phyloP scores from a whole-genome alignment of 2,888 invertebrate genomes.

The Tachina lurida region DNA sequence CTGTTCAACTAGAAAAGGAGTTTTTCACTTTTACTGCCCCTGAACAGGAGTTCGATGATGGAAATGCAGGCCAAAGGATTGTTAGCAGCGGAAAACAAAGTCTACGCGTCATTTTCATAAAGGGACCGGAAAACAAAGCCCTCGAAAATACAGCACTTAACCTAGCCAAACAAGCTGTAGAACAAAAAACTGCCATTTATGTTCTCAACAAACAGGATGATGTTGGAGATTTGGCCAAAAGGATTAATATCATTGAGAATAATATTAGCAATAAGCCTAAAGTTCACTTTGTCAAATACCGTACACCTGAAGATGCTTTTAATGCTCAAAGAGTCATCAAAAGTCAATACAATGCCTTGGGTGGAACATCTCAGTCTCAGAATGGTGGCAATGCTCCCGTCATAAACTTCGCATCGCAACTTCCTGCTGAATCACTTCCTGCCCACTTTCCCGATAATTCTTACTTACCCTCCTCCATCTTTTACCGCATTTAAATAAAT shows the following conservation, averaged over 20 bases:
- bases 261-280: conserved; percentile 74
- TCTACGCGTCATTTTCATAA: conserved; percentile 81
- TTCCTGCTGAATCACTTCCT: conserved; percentile 63
- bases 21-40: conserved; percentile 80
- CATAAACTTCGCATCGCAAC: conserved; percentile 78
- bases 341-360: conserved; percentile 78
- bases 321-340: conserved; percentile 80
- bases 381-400: conserved; percentile 79
- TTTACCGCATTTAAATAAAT: no score
- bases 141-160: conserved; percentile 78
- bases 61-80: conserved; percentile 74
- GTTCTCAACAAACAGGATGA: conserved; percentile 74
- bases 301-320: conserved; percentile 79
- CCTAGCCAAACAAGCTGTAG: conserved; percentile 77
- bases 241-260: conserved; percentile 73
- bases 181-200: conserved; percentile 79
- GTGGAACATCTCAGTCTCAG: conserved; percentile 75
- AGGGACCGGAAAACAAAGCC: conserved; percentile 74
- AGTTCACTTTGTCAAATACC: conserved; percentile 81
- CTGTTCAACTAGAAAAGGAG: conserved; percentile 78
- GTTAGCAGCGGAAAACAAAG: conserved; percentile 77
- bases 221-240: conserved; percentile 77
- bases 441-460: conserved; percentile 39
- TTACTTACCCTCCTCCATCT: conserved; percentile 59
- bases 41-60: conserved; percentile 78